Percentiles rank a stretch among this genome's conserved stretches.
Conservation (phyloP, 2,888 invertebrate species). For the Pseudeuparius sepicola region DNA sequence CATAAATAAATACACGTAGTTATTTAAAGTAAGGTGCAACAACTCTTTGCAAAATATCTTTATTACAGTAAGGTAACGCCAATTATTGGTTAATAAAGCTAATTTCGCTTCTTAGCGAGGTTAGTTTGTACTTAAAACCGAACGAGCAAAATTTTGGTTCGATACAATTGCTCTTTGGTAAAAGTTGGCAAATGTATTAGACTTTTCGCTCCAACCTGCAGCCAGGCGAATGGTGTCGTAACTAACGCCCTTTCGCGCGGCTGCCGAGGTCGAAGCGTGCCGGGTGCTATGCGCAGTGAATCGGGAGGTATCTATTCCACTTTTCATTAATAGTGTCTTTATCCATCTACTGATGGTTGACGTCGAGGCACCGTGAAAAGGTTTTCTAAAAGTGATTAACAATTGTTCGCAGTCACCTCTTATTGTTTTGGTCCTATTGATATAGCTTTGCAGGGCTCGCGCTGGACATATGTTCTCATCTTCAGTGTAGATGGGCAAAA, state of each 20-base stretch:
- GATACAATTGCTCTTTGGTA: constrained; percentile 18
- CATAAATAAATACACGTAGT: too few relatives aligned
- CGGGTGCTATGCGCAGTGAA: constrained; percentile 25
- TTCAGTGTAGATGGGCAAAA: too few relatives aligned
- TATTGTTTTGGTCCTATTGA: too few relatives aligned
- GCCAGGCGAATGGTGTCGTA: constrained; percentile 22
- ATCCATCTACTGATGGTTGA: constrained; percentile 14
- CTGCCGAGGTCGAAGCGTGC: constrained; percentile 25
- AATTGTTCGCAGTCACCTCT: too few relatives aligned
- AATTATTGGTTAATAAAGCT: too few relatives aligned
- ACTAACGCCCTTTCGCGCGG: constrained; percentile 20
- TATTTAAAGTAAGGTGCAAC: too few relatives aligned
- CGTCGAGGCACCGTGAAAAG: constrained; percentile 8
- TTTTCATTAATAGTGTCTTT: constrained; percentile 14
- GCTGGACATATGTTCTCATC: too few relatives aligned
- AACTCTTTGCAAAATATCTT: too few relatives aligned
- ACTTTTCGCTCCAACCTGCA: constrained; percentile 24
- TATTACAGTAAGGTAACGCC: too few relatives aligned
- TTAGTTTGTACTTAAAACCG: constrained; percentile 10
- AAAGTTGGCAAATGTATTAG: constrained; percentile 22
- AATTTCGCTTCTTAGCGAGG: too few relatives aligned
- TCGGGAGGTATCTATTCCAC: constrained; percentile 22
- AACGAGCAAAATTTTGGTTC: constrained; percentile 5
- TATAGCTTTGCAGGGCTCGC: too few relatives aligned
- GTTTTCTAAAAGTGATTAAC: constrained; percentile 16